phyloP scores from a whole-genome alignment of 2,113 vertebrate species.

The Strix aluco region DNA sequence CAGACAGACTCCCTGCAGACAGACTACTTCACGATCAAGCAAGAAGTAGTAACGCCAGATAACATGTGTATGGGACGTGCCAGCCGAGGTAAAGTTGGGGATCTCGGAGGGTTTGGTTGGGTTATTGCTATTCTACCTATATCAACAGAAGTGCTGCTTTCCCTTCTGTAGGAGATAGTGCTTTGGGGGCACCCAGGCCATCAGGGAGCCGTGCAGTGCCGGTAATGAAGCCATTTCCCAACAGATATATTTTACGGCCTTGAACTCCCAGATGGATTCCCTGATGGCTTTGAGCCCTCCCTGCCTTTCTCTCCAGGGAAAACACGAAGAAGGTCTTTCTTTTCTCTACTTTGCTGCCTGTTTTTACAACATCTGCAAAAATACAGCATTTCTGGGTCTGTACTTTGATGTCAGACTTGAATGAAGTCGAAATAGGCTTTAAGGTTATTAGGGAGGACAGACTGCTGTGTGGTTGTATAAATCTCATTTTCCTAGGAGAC shows the following conservation, averaged over 20 bases:
- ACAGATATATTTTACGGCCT: rapidly evolving
- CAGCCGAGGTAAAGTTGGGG: constrained; percentile 85
- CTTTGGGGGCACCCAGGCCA: neutral
- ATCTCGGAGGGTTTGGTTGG: neutral
- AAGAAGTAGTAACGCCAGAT: constrained; percentile 95
- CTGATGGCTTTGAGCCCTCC: neutral
- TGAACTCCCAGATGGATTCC: neutral
- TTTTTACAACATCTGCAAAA: neutral
- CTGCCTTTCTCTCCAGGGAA: neutral
- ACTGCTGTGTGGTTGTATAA: neutral
- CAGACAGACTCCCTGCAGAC: constrained; percentile 83
- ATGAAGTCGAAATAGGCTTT: neutral
- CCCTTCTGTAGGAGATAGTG: rapidly evolving
- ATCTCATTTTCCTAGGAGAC: neutral
- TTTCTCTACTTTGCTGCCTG: neutral
- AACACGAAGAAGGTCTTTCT: neutral
- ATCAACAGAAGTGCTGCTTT: neutral
- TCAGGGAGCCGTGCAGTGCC: neutral
- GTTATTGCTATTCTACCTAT: rapidly evolving
- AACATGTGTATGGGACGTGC: constrained; percentile 98
- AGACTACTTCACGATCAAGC: constrained; percentile 95
- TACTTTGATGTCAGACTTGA: neutral
- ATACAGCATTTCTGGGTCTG: neutral
- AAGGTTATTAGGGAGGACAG: neutral
- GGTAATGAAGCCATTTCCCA: neutral